A percentile compares a stretch with the other conserved stretches of the same genome.
These are phyloP conservation scores for Melangyna quadrimaculata DNA, from an alignment of 2,888 invertebrate species.

Conservation along the genomic window DNA sequence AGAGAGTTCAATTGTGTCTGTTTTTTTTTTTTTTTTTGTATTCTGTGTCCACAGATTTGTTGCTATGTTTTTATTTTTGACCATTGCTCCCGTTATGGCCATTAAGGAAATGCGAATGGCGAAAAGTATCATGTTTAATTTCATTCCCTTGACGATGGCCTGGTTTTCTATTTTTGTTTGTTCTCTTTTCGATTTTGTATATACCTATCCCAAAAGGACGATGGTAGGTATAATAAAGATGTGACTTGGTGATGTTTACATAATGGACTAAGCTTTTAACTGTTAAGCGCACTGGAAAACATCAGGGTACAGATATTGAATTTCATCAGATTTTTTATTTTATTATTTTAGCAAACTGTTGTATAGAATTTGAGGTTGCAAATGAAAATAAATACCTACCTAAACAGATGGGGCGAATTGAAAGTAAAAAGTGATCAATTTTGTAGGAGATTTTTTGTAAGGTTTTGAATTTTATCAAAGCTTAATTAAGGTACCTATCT, in stretches of 20 bases:
- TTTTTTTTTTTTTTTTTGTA: not conserved
- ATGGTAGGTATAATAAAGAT: not conserved
- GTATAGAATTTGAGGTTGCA: not conserved
- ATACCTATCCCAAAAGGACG: not conserved
- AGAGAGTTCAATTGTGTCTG: not conserved
- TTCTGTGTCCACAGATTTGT: not conserved
- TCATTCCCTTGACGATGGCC: not conserved
- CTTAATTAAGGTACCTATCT: not conserved
- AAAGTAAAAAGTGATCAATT: not conserved
- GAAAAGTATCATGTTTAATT: constrained; percentile 10
- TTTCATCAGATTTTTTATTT: constrained; percentile 12
- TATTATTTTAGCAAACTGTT: not conserved
- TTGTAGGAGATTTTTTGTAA: not conserved
- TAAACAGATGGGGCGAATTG: not conserved
- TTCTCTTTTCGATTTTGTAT: not conserved
- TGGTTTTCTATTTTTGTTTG: not conserved
- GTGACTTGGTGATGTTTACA: constrained; percentile 6
- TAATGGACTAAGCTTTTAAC: constrained; percentile 16
- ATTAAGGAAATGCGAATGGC: constrained; percentile 1
- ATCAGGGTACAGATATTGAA: not conserved
- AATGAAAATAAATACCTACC: not conserved
- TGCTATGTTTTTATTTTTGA: constrained; percentile 1
- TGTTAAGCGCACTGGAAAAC: not conserved
- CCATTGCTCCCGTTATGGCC: constrained; percentile 16
- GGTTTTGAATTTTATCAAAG: not conserved